A percentile compares a stretch with the other conserved stretches of the same genome.
phyloP scores from a whole-genome alignment of 2,113 vertebrate species.

The Crotalus tigris region DNA sequence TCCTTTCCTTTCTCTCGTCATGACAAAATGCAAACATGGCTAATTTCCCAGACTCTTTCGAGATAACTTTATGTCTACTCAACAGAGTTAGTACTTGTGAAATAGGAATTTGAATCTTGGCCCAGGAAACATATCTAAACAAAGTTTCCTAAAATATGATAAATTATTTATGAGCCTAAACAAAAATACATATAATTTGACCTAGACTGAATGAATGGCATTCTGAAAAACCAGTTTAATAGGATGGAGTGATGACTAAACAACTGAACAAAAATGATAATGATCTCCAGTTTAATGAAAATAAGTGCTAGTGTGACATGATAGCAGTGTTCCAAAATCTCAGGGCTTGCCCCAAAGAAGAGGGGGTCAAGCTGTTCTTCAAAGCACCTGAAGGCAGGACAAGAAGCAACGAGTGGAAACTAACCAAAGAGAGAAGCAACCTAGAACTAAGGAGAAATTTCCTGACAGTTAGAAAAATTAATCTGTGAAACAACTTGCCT shows the following conservation, averaged over 20 bases:
- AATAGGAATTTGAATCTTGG: slow-evolving; percentile 34
- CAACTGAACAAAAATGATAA: neutral
- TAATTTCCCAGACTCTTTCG: slow-evolving; percentile 33
- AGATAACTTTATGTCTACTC: slow-evolving; percentile 43
- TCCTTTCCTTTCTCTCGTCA: neutral
- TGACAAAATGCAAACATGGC: neutral
- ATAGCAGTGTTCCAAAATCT: neutral
- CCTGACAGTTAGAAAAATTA: neutral
- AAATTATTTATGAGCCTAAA: slow-evolving; percentile 26
- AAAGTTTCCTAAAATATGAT: slow-evolving; percentile 24
- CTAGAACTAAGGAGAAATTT: neutral
- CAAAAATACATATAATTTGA: slow-evolving; percentile 15
- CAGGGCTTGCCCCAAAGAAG: neutral
- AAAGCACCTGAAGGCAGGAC: neutral
- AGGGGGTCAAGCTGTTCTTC: neutral
- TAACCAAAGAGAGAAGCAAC: neutral
- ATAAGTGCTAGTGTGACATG: neutral
- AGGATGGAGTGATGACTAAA: neutral
- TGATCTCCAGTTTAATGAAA: neutral
- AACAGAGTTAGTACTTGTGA: slow-evolving; percentile 7
- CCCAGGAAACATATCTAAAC: neutral
- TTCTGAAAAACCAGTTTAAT: slow-evolving; percentile 7
- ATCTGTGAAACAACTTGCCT: neutral
- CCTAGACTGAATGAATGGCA: neutral
- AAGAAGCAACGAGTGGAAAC: neutral